A percentile compares a stretch with the other conserved stretches of the same genome.
Conservation (phyloP, 2,888 invertebrate genomes). For the Brenthis daphne region DNA sequence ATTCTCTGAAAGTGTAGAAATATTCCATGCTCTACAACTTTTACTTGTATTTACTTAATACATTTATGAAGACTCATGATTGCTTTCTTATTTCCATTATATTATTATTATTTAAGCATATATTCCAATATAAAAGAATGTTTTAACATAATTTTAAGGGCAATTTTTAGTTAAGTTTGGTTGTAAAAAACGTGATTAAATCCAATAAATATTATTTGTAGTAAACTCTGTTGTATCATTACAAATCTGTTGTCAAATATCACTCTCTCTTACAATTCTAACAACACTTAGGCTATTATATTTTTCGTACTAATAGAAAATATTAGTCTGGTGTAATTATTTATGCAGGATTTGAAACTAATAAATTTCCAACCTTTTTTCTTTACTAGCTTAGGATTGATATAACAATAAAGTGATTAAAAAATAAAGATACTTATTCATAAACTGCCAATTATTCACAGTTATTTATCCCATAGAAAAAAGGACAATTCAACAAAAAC, state of each 20-base stretch:
- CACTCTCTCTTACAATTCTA: no score
- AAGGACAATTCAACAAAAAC: no score
- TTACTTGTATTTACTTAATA: slow-evolving; percentile 4
- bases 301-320: no score
- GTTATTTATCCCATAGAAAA: no score
- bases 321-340: no score
- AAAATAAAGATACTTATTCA: no score
- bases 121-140: slow-evolving; percentile 39
- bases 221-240: background rate
- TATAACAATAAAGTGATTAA: no score
- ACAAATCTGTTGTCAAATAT: background rate
- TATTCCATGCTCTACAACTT: slow-evolving; percentile 11
- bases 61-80: slow-evolving; percentile 26
- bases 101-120: slow-evolving; percentile 35
- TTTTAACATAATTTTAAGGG: slow-evolving; percentile 40
- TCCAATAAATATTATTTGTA: slow-evolving; percentile 7
- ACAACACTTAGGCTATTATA: no score
- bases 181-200: slow-evolving; percentile 41
- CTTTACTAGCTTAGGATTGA: no score
- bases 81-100: slow-evolving; percentile 40
- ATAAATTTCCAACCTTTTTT: no score
- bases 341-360: no score
- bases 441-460: no score
- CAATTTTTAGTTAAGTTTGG: slow-evolving; percentile 34
- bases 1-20: background rate